Percentiles rank a stretch among this genome's conserved stretches.
phyloP scores from a whole-genome alignment of 53 echinoderm and acorn worm genomes.

The Arbacia lixula region DNA sequence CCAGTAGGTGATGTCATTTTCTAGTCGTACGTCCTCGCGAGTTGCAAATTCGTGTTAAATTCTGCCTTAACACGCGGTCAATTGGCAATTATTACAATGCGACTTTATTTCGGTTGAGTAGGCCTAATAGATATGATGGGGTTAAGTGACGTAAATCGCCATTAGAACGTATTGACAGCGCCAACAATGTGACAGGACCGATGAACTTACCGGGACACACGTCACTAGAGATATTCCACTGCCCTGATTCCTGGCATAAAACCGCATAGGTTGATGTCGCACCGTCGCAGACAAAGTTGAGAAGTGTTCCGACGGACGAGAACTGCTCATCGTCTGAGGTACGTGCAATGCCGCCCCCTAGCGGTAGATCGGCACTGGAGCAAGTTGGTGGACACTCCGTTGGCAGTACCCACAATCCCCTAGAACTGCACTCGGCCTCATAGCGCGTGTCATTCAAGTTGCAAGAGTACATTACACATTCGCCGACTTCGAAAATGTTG shows the following conservation, averaged over 20 bases:
- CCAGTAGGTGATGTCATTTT: too few species aligned
- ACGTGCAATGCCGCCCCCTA: slow-evolving; percentile 4
- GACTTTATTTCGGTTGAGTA: too few species aligned
- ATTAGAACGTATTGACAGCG: too few species aligned
- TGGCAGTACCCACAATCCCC: slow-evolving; percentile 24
- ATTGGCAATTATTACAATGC: too few species aligned
- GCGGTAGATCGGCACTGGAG: background rate
- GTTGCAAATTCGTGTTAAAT: too few species aligned
- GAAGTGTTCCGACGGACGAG: background rate
- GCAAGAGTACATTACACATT: slow-evolving; percentile 16
- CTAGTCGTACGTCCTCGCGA: too few species aligned
- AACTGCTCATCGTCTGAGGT: background rate
- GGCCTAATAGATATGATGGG: too few species aligned
- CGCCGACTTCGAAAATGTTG: slow-evolving; percentile 10
- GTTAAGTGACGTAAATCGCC: too few species aligned
- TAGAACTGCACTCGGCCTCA: background rate
- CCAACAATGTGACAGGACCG: too few species aligned
- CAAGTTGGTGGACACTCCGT: slow-evolving; percentile 7
- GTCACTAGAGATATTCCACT: slow-evolving; percentile 10
- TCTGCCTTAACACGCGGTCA: too few species aligned
- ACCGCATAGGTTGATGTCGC: background rate
- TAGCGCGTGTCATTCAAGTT: background rate
- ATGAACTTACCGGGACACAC: slow-evolving; percentile 27
- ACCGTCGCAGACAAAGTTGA: slow-evolving; percentile 17
- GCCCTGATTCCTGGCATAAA: background rate